Evolutionary conservation across 1,140 invertebrate species (phyloP), one percentile per base, ranked within the genome.

Genomic region (Nixonia krombeini): DNA sequence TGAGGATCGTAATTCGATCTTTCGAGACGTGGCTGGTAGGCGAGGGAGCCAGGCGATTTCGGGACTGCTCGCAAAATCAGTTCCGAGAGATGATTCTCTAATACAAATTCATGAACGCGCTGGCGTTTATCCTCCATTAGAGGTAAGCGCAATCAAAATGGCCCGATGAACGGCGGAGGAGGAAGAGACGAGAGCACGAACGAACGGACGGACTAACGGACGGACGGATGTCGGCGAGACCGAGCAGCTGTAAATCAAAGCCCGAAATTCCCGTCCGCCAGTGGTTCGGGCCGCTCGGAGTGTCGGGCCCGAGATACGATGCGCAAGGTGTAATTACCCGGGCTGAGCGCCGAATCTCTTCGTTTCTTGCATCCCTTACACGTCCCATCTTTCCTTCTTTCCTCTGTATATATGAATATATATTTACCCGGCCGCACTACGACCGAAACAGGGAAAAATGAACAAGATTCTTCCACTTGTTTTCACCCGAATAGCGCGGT

Each of bases 41-140:
- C n/a, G n/a, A n/a, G n/a, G n/a, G n/a, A n/a, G n/a, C n/a, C n/a
- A n/a, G n/a, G n/a, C n/a, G n/a, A n/a, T n/a, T n/a, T n/a, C n/a
- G n/a, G 21, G 21, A 6, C 21, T 21, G 21, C 13, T 33, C 25
- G 23, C 26, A 59, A 58, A 71, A 72, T 75, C 62, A 66, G 51
- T 78, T 81, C 78, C 62, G 29, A 69, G 75, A 80, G 74, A 73
- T 69, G 76, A 75, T 80, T 79, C 68, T 81, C 75, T 78, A 81
- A 83, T 83, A 80, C 79, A 82, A 82, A 83, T 83, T 83, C 80
- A 83, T 82, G 80, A 83, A 83, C 71, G 70, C 59, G 68, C 71
- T 65, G 51, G 71, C 74, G 71, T 82, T 83, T 83, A 80, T 51
- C 80, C 78, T 72, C 76, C 67, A 83, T 83, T 83, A 83, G 79